A percentile compares a stretch with the other conserved stretches of the same genome.
phyloP scores from a whole-genome alignment of 2,113 vertebrate genomes.

The Apteryx owenii region DNA sequence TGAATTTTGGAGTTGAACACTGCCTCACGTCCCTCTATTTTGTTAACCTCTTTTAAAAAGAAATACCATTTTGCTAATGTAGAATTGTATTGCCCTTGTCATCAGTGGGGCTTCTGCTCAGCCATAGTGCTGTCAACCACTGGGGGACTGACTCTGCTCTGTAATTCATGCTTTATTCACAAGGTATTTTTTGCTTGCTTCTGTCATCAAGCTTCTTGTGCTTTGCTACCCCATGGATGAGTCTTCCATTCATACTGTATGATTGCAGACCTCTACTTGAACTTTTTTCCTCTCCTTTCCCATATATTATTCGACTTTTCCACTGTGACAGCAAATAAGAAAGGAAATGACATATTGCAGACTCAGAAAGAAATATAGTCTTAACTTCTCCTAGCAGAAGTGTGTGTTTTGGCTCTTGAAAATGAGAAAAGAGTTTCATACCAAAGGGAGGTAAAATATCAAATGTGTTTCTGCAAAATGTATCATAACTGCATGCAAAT shows the following conservation, averaged over 20 bases:
- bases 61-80: neutral
- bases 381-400: neutral
- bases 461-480: slow-evolving; percentile 29
- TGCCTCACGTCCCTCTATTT: neutral
- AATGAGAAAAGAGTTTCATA: neutral
- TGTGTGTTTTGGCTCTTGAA: slow-evolving; percentile 51
- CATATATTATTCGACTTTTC: slow-evolving; percentile 42
- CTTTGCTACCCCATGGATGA: neutral
- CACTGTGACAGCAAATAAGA: slow-evolving; percentile 22
- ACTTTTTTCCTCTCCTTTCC: slow-evolving; percentile 32
- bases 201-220: neutral
- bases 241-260: neutral
- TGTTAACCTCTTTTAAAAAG: neutral
- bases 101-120: neutral
- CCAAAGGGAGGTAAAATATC: slow-evolving; percentile 30
- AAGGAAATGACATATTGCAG: neutral
- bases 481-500: neutral
- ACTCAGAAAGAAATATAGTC: slow-evolving; percentile 21
- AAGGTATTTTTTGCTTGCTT: neutral
- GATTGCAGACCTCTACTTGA: slow-evolving; percentile 30
- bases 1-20: neutral
- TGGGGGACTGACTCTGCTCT: neutral
- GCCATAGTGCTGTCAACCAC: neutral
- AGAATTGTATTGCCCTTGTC: neutral
- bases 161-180: neutral